These are phyloP conservation scores for Empidonax traillii DNA, from an alignment of 2,113 vertebrate species.

Conservation along the genomic window DNA sequence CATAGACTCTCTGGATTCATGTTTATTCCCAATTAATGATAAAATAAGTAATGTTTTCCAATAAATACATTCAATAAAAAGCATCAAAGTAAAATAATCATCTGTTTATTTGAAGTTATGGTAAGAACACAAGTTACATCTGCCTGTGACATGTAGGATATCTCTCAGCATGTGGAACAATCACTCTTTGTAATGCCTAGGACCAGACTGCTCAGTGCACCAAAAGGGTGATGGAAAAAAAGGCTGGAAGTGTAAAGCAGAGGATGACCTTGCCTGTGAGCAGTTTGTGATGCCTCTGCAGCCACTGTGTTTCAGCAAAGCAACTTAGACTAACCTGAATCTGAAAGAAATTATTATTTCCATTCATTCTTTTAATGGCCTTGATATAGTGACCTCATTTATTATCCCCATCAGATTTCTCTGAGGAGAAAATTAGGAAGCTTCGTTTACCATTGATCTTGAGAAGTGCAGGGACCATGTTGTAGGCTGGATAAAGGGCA, in stretches of 20 bases:
- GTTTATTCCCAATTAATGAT: not conserved
- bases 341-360: not conserved
- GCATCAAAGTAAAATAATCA: not conserved
- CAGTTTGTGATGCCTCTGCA: not conserved
- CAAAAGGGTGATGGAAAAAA: not conserved
- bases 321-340: not conserved
- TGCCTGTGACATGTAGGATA: not conserved
- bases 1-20: not conserved
- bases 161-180: not conserved
- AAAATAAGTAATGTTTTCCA: not conserved
- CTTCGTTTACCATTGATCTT: not conserved
- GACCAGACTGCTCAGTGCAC: not conserved
- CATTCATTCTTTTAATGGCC: not conserved
- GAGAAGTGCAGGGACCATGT: not conserved
- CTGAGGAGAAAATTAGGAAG: not conserved
- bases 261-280: fast-evolving
- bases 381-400: not conserved
- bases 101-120: not conserved
- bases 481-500: not conserved
- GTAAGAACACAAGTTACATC: not conserved
- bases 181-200: not conserved
- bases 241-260: not conserved
- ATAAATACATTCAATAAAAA: not conserved
- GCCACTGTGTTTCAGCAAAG: not conserved
- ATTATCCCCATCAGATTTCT: not conserved